Evolutionary conservation across 53 echinoderm and acorn worm species (phyloP).

Genomic region (Pentamera pediparva): DNA sequence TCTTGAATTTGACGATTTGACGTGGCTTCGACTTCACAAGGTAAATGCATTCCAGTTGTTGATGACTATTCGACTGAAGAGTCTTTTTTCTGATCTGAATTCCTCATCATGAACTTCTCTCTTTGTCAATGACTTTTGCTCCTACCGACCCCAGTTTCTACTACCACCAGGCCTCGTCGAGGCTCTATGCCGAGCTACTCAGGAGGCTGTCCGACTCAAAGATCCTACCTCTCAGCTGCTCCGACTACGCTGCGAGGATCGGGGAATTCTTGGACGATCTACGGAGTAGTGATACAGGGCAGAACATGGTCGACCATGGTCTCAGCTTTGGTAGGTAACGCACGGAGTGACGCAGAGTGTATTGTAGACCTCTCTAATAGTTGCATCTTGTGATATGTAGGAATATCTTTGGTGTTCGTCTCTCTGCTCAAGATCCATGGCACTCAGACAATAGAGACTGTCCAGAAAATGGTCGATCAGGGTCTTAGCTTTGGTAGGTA

Average conservation of each 20-base stretch:
- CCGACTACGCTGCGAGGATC: slow-evolving; percentile 56
- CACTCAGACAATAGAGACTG: too few species aligned
- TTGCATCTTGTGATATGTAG: too few species aligned
- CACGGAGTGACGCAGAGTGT: not conserved
- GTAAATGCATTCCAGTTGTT: too few species aligned
- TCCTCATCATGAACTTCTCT: slow-evolving; percentile 79
- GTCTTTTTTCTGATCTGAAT: slow-evolving; percentile 74
- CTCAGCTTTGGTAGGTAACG: slow-evolving; percentile 52
- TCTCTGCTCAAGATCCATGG: too few species aligned
- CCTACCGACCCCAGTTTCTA: slow-evolving; percentile 67
- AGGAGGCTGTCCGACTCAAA: slow-evolving; percentile 63
- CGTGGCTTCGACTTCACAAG: too few species aligned
- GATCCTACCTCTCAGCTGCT: slow-evolving; percentile 60
- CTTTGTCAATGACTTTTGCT: slow-evolving; percentile 52
- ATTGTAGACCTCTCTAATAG: too few species aligned
- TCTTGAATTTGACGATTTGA: slow-evolving; percentile 1
- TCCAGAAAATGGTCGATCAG: too few species aligned
- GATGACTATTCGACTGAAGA: too few species aligned
- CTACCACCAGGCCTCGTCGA: slow-evolving; percentile 60
- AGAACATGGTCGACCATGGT: slow-evolving; percentile 45
- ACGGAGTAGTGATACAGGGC: slow-evolving; percentile 45
- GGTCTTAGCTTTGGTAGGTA: not conserved
- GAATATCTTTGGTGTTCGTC: too few species aligned
- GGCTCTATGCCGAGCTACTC: slow-evolving; percentile 53
- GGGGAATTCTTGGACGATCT: slow-evolving; percentile 52